Evolutionary conservation across 2,113 vertebrate species (phyloP), one percentile per base, ranked within the genome.

Genomic region (Lepus europaeus): DNA sequence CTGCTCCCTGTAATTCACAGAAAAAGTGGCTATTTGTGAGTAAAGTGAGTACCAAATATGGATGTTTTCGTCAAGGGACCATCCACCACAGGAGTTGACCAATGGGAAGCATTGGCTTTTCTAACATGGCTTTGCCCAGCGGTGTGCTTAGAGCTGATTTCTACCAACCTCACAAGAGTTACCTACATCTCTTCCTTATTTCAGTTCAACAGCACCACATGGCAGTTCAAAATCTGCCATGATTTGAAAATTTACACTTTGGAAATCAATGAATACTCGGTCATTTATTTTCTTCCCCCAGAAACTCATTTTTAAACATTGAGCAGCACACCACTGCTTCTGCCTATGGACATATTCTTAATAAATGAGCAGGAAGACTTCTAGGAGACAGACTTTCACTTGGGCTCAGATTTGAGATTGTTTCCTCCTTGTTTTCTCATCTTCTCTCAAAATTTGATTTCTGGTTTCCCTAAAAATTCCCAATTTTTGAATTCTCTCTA

Each of bases 391-490:
- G 49, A 82, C 23, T 74, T 70, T 87, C 13, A 6, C 19, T 20
- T 68, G 68, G 33, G 45, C 53, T 81, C 69, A 86, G 29, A 9
- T 45, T 31, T 72, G 49, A 87, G 33, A 6, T 16, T 39, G 23
- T 83, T 11, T 17, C 51, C 9, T 83, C 2, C 6, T 68, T 69
- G 23, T 51, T 84, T 63, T 29, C 10, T 16, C 56, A 66, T 79
- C 22, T 73, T 86, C 29, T 61, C 70, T 82, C 45, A 87, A 93
- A 70, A 63, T 94, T 77, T 81, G 10, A 81, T 53, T 85, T 89
- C 56, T 22, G 78, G 14, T 49, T 78, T 78, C 33, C 19, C 20
- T 63, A 25, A 70, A 83, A 72, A 66, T 80, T 81, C 33, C 51
- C 27, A 69, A 27, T 45, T 36, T 92, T 76, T 59, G 6, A 56